Evolutionary conservation across 2,888 invertebrate species (phyloP), one percentile per base, ranked within the genome.

Genomic region (Ommatoiulus sabulosus): DNA sequence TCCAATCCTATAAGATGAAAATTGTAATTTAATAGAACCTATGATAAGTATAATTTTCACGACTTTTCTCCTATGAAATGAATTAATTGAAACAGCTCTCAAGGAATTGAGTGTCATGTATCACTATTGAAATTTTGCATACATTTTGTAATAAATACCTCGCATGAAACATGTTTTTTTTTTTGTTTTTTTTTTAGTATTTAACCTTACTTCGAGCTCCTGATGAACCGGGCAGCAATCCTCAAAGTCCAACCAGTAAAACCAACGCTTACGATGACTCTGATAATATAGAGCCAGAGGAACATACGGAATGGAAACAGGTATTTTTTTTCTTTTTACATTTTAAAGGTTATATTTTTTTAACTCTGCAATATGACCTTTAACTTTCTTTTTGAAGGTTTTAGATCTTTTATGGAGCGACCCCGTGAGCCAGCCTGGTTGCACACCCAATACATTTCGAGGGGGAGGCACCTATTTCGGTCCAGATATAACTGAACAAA

Each of bases 391-490:
- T 88, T 44, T 90, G 88, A 43, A 88, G 86, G 88, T 88, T 15
- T 95, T 98, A 92, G 98, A 98, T 92, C 95, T 98, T 57, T 94
- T 98, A 90, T 98, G 98, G 98, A 97, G 97, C 91, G 98, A 98
- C 93, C 98, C 98, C 0, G 96, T 96, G 92, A 94, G 95, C 88
- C 94, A 94, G 0, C 95, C 95, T 10, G 97, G 97, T 1, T 97
- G 97, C 91, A 95, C 95, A 90, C 97, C 97, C 1, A 97, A 97
- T 92, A 95, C 95, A 8, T 94, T 97, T 89, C 94, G 97, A 20
- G 98, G 98, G 0, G 98, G 98, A 4, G 98, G 98, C 3, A 96
- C 97, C 3, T 98, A 97, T 93, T 98, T 97, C 92, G 98, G 98
- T 0, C 97, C 97, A 0, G 97, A 98, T 92, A 95, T 97, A 87